Conservation (phyloP, 2,888 invertebrate species). For the Nemotelus pantherinus region DNA sequence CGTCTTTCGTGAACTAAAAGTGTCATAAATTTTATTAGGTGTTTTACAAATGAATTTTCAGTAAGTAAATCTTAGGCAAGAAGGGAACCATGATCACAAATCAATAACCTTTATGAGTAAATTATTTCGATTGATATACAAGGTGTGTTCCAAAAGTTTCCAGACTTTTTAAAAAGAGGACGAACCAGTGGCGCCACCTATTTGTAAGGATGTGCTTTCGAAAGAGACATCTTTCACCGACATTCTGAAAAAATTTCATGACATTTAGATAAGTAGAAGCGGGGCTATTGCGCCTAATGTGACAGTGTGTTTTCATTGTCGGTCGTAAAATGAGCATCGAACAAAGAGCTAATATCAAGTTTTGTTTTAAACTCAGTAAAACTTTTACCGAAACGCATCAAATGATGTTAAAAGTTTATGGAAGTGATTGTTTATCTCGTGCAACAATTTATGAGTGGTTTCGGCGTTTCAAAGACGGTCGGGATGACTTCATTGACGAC, state of each 20-base stretch:
- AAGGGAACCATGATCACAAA: too few species aligned
- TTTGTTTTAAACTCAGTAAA: slow-evolving; percentile 4
- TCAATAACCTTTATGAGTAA: too few species aligned
- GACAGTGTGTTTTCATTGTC: slow-evolving; percentile 12
- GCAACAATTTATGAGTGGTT: slow-evolving; percentile 19
- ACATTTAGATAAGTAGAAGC: not conserved
- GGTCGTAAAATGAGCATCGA: slow-evolving; percentile 13
- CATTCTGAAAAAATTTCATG: slow-evolving; percentile 4
- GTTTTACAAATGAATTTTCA: too few species aligned
- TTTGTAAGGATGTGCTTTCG: not conserved
- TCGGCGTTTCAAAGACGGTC: slow-evolving; percentile 6
- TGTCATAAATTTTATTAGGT: too few species aligned
- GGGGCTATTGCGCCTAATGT: not conserved
- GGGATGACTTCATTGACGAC: not conserved
- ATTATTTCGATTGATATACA: too few species aligned
- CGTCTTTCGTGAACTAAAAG: too few species aligned
- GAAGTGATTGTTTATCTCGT: slow-evolving; percentile 12
- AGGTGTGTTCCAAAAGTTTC: too few species aligned
- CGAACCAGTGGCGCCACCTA: too few species aligned
- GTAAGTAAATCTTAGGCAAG: too few species aligned
- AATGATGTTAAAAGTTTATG: slow-evolving; percentile 3
- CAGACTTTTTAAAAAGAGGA: too few species aligned
- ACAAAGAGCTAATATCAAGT: slow-evolving; percentile 26
- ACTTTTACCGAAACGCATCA: not conserved
- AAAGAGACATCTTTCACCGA: not conserved